Evolutionary conservation across 2,113 vertebrate genomes (phyloP).

Genomic region (Neogobius melanostomus): DNA sequence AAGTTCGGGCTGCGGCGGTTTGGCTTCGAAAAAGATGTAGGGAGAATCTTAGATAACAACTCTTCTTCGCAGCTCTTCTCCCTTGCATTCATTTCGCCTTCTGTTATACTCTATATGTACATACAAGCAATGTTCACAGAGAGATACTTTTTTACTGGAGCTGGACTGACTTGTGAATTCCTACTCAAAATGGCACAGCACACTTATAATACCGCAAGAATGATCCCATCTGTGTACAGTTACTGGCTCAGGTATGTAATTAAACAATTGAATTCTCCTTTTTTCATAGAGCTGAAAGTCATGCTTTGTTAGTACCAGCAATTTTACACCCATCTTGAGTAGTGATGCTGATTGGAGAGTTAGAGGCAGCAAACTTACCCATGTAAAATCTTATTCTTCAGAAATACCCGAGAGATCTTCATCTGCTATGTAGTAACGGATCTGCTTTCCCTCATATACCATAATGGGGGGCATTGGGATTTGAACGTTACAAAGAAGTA

Average conservation of each 20-base stretch:
- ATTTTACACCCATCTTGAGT: conserved; percentile 42
- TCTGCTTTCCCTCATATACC: conserved; percentile 56
- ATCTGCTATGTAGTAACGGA: conserved; percentile 48
- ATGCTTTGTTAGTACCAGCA: conserved; percentile 69
- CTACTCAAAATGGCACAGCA: conserved; percentile 55
- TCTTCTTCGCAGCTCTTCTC: conserved; percentile 47
- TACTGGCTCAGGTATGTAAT: conserved; percentile 27
- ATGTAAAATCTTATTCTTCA: conserved; percentile 50
- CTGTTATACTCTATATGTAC: conserved; percentile 75
- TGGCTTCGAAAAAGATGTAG: conserved; percentile 44
- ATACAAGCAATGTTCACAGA: conserved; percentile 75
- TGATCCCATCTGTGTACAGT: conserved; percentile 32
- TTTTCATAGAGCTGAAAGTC: conserved; percentile 59
- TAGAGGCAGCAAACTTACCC: conserved; percentile 51
- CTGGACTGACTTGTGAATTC: conserved; percentile 52
- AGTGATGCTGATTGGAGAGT: conserved; percentile 34
- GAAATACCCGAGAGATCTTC: conserved; percentile 43
- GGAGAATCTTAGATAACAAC: conserved; percentile 35
- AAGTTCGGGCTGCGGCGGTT: conserved; percentile 53
- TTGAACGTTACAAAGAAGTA: conserved; percentile 66
- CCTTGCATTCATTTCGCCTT: conserved; percentile 59
- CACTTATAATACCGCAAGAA: conserved; percentile 43
- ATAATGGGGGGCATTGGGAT: conserved; percentile 54
- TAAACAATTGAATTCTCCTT: conserved; percentile 40
- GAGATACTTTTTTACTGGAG: conserved; percentile 64